These are phyloP conservation scores for Helicoverpa armigera DNA, from an alignment of 1,140 invertebrate species.

Conservation along the genomic window DNA sequence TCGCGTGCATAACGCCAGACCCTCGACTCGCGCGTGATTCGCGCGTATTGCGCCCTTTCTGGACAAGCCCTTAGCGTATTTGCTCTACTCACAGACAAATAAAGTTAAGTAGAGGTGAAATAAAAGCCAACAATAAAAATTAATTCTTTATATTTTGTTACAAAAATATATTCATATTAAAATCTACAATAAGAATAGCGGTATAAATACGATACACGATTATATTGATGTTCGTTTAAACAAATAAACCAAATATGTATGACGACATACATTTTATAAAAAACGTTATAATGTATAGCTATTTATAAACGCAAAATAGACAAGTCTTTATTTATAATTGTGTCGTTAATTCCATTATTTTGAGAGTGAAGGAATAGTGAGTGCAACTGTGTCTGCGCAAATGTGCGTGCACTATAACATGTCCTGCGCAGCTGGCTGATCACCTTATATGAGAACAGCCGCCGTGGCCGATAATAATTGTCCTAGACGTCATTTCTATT, in stretches of 20 bases:
- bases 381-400: too few species aligned
- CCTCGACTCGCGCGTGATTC: too few species aligned
- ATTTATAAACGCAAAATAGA: slow-evolving; percentile 8
- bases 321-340: neutral
- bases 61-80: too few species aligned
- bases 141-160: slow-evolving; percentile 45
- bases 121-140: slow-evolving; percentile 28
- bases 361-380: neutral
- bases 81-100: neutral
- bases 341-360: neutral
- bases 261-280: neutral
- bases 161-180: slow-evolving; percentile 42
- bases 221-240: slow-evolving; percentile 30
- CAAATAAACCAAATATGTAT: neutral
- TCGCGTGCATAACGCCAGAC: too few species aligned
- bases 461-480: too few species aligned
- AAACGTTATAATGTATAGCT: neutral
- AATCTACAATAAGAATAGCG: slow-evolving; percentile 3
- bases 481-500: too few species aligned
- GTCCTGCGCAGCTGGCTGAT: too few species aligned
- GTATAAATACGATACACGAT: slow-evolving; percentile 45
- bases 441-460: too few species aligned
- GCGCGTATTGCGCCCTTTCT: too few species aligned
- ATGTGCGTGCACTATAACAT: too few species aligned
- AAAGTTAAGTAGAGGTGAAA: neutral